A percentile compares a stretch with the other conserved stretches of the same genome.
phyloP scores from a whole-genome alignment of 2,888 invertebrate genomes.

The Andrena chrysosceles region DNA sequence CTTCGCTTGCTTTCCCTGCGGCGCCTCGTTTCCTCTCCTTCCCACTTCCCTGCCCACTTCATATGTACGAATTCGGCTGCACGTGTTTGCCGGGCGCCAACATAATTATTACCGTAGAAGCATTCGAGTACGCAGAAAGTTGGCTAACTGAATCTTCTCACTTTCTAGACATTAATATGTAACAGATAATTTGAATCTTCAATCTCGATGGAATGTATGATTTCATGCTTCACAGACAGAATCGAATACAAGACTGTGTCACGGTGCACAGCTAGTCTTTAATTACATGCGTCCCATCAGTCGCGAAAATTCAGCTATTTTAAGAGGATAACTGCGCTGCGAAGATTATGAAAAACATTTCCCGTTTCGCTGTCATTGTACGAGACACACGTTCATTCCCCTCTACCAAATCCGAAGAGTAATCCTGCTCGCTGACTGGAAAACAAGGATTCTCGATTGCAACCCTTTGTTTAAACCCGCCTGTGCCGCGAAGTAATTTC shows the following conservation, averaged over 20 bases:
- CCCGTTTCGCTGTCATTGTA: conserved; percentile 2
- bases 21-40: not conserved
- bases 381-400: conserved; percentile 18
- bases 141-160: no score
- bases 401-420: conserved; percentile 8
- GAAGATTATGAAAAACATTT: conserved; percentile 1
- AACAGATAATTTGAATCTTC: no score
- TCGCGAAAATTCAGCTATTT: not conserved
- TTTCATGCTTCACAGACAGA: no score
- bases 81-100: no score
- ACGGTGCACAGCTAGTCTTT: no score
- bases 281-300: not conserved
- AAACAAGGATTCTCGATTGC: conserved; percentile 36
- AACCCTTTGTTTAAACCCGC: conserved; percentile 30
- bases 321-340: not conserved
- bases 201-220: no score
- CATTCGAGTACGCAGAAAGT: no score
- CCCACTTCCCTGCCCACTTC: not conserved
- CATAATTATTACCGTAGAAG: no score
- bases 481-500: conserved; percentile 49
- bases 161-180: no score
- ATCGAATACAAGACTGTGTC: no score
- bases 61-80: not conserved
- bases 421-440: conserved; percentile 17
- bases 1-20: not conserved